Evolutionary conservation across 2,113 vertebrate species (phyloP), one percentile per base, ranked within the genome.

Genomic region (Ailurus styani): DNA sequence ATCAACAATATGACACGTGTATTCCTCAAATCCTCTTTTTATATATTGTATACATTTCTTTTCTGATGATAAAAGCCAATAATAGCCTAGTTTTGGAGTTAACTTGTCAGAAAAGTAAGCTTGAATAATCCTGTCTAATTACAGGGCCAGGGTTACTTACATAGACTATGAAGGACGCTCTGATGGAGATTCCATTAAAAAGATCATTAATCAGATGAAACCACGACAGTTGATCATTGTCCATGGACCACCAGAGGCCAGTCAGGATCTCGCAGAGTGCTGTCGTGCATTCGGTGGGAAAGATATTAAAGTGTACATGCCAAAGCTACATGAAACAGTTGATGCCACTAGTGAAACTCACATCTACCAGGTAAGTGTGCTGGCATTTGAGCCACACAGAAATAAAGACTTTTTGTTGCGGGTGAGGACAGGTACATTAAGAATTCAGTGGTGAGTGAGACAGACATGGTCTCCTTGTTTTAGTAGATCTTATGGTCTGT

Each of bases 161-260:
- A 99, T 99, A 92, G 99, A 99, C 98, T 99, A 99, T 13, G 99
- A 99, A 98, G 99, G 99, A 62, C 99, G 99, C 72, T 99, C 99
- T 18, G 99, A 99, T 40, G 99, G 99, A 0, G 99, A 99, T 98
- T 99, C 99, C 95, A 99, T 99, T 98, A 99, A 99, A 98, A 99
- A 99, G 99, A 99, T 99, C 64, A 99, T 99, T 95, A 99, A 99
- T 98, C 99, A 99, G 98, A 99, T 99, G 99, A 99, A 99, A 89
- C 99, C 99, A 34, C 98, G 99, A 20, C 99, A 99, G 98, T 97
- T 99, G 91, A 97, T 99, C 73, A 99, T 99, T 55, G 99, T 99
- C 66, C 99, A 99, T 2, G 99, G 99, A n/a, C 99, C 99, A 1
- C 99, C 99, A 21, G 99, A 99, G 82, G 99, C 99, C 98, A 99